phyloP scores from a whole-genome alignment of 2,113 vertebrate genomes.

The Rynchops niger region DNA sequence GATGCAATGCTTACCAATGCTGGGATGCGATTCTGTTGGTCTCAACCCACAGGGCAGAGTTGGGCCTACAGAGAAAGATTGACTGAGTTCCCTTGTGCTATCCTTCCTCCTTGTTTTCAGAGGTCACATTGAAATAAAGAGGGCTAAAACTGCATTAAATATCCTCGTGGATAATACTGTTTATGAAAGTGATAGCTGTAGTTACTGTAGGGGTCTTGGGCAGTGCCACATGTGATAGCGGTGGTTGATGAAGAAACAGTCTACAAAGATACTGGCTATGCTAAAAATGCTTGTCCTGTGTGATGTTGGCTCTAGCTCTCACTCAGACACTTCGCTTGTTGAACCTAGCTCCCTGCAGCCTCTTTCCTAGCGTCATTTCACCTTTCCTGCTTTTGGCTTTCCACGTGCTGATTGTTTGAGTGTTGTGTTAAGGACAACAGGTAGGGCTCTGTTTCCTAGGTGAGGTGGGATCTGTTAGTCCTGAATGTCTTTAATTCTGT shows the following conservation, averaged over 20 bases:
- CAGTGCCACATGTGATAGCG: not conserved
- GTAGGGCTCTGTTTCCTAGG: not conserved
- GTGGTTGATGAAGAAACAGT: not conserved
- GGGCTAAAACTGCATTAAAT: not conserved
- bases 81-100: not conserved
- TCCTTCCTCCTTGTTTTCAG: not conserved
- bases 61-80: not conserved
- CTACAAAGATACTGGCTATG: not conserved
- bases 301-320: not conserved
- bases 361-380: not conserved
- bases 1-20: rapidly evolving
- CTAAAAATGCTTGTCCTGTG: not conserved
- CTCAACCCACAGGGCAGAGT: not conserved
- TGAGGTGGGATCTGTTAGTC: not conserved
- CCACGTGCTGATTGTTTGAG: not conserved
- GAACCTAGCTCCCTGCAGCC: not conserved
- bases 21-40: not conserved
- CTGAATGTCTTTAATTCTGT: not conserved
- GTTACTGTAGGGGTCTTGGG: not conserved
- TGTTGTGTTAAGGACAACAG: not conserved
- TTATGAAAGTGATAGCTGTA: not conserved
- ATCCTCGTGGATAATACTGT: not conserved
- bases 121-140: not conserved
- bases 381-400: not conserved
- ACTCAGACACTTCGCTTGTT: not conserved